Conservation (phyloP, 1,140 invertebrate species). For the Hestina assimilis region DNA sequence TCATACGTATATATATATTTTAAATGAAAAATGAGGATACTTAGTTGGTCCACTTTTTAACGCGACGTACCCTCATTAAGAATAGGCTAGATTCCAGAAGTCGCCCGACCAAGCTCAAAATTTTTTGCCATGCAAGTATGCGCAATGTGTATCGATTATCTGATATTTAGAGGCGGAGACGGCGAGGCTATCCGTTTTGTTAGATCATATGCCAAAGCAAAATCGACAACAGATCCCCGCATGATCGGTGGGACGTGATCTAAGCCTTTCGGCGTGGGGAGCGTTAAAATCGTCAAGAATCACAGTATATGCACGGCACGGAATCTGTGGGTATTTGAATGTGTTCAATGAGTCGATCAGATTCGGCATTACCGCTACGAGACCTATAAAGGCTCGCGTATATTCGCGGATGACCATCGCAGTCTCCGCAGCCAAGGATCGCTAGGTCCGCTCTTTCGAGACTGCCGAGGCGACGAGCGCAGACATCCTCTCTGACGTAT, state of each 20-base stretch:
- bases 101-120: no score
- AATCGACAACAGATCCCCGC: not conserved
- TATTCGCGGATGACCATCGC: not conserved
- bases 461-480: not conserved
- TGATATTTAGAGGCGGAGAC: no score
- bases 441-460: not conserved
- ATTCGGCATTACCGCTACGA: not conserved
- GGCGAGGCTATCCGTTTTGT: not conserved
- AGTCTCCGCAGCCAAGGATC: not conserved
- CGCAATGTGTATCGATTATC: no score
- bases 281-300: not conserved
- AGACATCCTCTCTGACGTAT: no score
- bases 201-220: not conserved
- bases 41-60: no score
- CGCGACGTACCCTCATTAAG: no score
- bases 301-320: not conserved
- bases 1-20: no score
- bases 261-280: not conserved
- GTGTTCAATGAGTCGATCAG: not conserved
- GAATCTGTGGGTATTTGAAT: not conserved
- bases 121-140: no score
- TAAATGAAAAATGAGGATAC: no score
- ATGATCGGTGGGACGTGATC: not conserved
- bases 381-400: slow-evolving; percentile 4
- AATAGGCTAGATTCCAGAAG: no score